Percentiles rank a stretch among this genome's conserved stretches.
These are phyloP conservation scores for Euleptes europaea DNA, from an alignment of 2,113 vertebrate species.

Conservation along the genomic window DNA sequence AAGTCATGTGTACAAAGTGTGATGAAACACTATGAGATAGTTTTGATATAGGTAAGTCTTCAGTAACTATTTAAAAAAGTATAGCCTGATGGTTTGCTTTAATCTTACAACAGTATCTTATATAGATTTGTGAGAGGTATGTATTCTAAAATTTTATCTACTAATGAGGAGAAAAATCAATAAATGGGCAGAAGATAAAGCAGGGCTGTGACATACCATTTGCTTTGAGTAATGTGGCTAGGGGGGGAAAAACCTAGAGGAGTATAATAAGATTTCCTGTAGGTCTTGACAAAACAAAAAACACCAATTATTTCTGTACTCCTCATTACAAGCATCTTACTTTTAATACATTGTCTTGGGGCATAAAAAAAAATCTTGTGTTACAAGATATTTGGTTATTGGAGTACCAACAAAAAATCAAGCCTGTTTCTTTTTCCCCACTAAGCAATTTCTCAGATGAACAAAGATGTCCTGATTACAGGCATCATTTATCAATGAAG, in stretches of 20 bases:
- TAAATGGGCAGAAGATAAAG: not conserved
- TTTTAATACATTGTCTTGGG: no score
- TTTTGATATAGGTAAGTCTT: no score
- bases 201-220: not conserved
- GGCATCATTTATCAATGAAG: not conserved
- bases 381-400: not conserved
- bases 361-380: no score
- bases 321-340: no score
- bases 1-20: no score
- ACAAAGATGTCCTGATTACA: not conserved
- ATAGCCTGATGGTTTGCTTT: not conserved
- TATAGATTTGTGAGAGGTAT: not conserved
- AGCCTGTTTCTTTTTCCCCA: not conserved
- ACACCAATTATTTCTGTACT: not conserved
- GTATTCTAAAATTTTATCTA: not conserved
- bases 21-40: no score
- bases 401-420: not conserved
- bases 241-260: constrained; percentile 21
- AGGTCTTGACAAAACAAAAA: constrained; percentile 18
- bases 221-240: constrained; percentile 35
- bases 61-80: not conserved
- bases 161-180: constrained; percentile 27
- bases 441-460: constrained; percentile 6
- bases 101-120: not conserved
- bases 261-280: constrained; percentile 18